Percentiles rank a stretch among this genome's conserved stretches.
Evolutionary conservation across 2,113 vertebrate genomes (phyloP).

Genomic region (Balaeniceps rex): DNA sequence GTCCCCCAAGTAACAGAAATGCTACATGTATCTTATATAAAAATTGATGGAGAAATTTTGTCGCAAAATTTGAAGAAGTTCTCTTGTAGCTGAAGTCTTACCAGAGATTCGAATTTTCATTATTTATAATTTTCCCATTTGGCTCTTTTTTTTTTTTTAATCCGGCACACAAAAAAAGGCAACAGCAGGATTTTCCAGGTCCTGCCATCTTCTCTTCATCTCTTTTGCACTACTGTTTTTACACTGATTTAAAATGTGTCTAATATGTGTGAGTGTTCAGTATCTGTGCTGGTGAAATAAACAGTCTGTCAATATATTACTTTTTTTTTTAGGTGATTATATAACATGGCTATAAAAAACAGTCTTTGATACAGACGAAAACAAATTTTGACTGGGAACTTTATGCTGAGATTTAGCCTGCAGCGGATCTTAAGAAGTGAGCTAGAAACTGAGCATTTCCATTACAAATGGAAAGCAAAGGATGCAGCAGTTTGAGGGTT

Average conservation of each 20-base stretch:
- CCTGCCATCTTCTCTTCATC: neutral
- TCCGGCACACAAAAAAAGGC: neutral
- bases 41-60: slow-evolving; percentile 13
- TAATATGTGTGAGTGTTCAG: neutral
- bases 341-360: neutral
- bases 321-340: neutral
- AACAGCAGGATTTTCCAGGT: neutral
- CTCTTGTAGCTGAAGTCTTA: neutral
- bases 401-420: neutral
- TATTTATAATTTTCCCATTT: neutral
- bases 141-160: neutral
- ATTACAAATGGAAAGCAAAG: neutral
- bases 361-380: neutral
- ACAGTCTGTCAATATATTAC: neutral
- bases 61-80: slow-evolving; percentile 16
- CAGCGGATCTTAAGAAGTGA: neutral
- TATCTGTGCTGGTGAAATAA: neutral
- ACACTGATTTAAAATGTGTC: neutral
- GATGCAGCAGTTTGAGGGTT: neutral
- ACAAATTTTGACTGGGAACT: neutral
- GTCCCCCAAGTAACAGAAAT: slow-evolving; percentile 48
- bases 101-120: neutral
- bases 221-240: neutral
- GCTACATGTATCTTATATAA: neutral
- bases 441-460: neutral